Evolutionary conservation across 2,888 invertebrate species (phyloP), one percentile per base, ranked within the genome.

Genomic region (Nineta flava): DNA sequence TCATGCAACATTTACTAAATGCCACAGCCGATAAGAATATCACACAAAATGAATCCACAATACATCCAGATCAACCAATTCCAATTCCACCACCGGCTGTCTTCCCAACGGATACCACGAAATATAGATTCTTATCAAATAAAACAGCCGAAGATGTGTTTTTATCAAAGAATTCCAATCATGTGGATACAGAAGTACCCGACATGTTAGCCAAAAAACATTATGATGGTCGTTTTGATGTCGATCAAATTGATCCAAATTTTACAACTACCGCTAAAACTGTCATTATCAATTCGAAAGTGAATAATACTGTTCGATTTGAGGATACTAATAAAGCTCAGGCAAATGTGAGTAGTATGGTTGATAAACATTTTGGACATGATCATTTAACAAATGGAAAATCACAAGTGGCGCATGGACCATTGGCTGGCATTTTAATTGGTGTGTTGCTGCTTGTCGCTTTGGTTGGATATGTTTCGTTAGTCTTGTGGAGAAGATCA

Each of bases 21-120:
- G 26, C 26, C 2, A 19, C 19, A 2, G 19, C 2, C 2, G 3
- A 19, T 19, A 2, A 19, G 5, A 19, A 19, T 19, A 5, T 19
- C 5, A 19, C 19, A 3, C 19, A 19, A 19, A 19, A 19, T 19
- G 19, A 19, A 19, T 19, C 19, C 3, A 19, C 19, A 19, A 19
- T 5, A 19, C n/a, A n/a, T n/a, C n/a, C n/a, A 19, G 5, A 2
- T 19, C 19, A 5, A 26, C 26, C 19, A 5, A 26, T 7, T 26
- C 7, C 26, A 26, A 5, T 5, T 26, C 49, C 48, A 40, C 55
- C 55, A 9, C 55, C 55, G 1, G 40, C 47, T 1, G 49, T 52
- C 4, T 55, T 55, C 16, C 55, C 68, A 2, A 70, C 72, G 57
- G 72, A 73, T 57, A 71, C 70, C 59, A 70, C 71, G 52, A 64